These are phyloP conservation scores for Leptinotarsa undecemlineata DNA, from an alignment of 1,140 invertebrate species.

Conservation along the genomic window DNA sequence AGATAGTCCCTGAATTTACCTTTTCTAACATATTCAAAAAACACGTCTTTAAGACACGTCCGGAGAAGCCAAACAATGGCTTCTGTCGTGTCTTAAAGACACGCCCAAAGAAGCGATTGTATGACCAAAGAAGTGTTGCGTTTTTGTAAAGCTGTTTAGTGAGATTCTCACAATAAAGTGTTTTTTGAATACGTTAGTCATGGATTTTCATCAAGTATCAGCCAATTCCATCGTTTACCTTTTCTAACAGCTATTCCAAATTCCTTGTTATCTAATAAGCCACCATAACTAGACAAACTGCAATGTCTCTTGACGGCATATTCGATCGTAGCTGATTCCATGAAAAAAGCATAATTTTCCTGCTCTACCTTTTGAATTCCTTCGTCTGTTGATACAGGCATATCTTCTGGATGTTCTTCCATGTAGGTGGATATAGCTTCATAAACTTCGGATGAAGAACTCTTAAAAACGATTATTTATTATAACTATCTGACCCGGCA, in stretches of 20 bases:
- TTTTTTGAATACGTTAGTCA: too few species aligned
- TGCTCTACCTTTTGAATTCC: conserved; percentile 68
- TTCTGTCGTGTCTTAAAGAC: too few species aligned
- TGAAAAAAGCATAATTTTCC: conserved; percentile 71
- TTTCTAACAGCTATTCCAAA: conserved; percentile 82
- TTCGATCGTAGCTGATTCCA: conserved; percentile 87
- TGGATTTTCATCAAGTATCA: too few species aligned
- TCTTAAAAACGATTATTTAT: neutral
- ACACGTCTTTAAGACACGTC: too few species aligned
- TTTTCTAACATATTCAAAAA: conserved; percentile 63
- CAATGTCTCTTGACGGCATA: conserved; percentile 81
- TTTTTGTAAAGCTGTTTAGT: too few species aligned
- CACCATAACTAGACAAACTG: conserved; percentile 77
- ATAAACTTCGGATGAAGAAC: conserved; percentile 2
- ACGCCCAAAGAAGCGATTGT: too few species aligned
- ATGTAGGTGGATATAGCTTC: conserved; percentile 57
- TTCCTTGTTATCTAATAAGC: conserved; percentile 72
- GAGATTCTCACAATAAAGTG: too few species aligned
- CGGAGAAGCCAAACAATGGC: too few species aligned
- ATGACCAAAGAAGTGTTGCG: too few species aligned
- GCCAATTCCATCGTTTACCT: conserved; percentile 38
- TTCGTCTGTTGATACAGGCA: conserved; percentile 67
- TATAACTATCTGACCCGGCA: neutral
- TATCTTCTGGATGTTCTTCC: conserved; percentile 59
- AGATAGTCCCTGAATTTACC: too few species aligned